phyloP scores from a whole-genome alignment of 2,888 invertebrate species.

The Miltochrista miniata region DNA sequence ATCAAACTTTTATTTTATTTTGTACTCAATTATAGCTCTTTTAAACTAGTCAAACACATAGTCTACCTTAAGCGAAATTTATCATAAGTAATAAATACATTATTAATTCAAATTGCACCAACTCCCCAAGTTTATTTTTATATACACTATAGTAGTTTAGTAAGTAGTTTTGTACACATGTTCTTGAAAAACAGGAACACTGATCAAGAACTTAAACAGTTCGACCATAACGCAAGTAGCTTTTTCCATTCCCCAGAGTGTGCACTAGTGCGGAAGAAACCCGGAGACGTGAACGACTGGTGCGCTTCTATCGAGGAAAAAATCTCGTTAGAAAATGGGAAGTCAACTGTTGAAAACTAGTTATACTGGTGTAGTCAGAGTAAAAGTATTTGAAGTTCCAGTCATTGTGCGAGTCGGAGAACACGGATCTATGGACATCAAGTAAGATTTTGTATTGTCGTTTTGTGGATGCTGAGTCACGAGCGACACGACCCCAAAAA shows the following conservation, averaged over 20 bases:
- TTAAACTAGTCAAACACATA: too few relatives aligned
- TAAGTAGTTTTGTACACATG: neutral
- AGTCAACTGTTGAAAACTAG: constrained; percentile 68
- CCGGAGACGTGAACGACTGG: constrained; percentile 46
- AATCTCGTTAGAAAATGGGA: constrained; percentile 82
- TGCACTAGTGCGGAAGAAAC: constrained; percentile 53
- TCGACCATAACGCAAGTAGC: constrained; percentile 43
- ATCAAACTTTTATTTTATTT: too few relatives aligned
- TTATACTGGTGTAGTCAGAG: constrained; percentile 50
- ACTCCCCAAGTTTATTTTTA: constrained; percentile 5
- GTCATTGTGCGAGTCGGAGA: constrained; percentile 28
- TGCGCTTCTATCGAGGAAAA: constrained; percentile 53
- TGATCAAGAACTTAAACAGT: constrained; percentile 31
- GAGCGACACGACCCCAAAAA: constrained; percentile 55
- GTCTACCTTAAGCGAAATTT: too few relatives aligned
- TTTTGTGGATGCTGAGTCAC: constrained; percentile 49
- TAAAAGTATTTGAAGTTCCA: constrained; percentile 57
- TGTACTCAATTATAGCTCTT: too few relatives aligned
- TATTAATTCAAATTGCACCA: too few relatives aligned
- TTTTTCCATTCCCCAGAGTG: constrained; percentile 58
- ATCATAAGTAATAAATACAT: too few relatives aligned
- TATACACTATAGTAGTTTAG: too few relatives aligned
- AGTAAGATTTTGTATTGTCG: constrained; percentile 19
- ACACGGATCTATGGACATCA: constrained; percentile 24
- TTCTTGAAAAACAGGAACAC: constrained; percentile 30